These are phyloP conservation scores for Aepyceros melampus DNA, from an alignment of 2,113 vertebrate species.

Conservation along the genomic window DNA sequence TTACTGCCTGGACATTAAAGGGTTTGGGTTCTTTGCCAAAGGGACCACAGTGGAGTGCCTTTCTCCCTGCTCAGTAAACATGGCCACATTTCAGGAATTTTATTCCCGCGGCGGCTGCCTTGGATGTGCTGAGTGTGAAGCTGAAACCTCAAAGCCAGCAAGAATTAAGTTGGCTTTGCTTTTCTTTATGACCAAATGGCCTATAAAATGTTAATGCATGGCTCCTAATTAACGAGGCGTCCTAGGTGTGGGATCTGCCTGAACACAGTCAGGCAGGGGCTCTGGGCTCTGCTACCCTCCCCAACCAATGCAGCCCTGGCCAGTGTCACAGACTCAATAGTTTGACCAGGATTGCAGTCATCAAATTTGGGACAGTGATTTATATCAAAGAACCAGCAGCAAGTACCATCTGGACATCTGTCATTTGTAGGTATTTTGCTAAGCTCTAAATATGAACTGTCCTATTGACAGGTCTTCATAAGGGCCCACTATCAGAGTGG, in stretches of 20 bases:
- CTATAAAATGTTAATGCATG: constrained; percentile 60
- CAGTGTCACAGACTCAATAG: fast-evolving
- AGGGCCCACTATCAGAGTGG: not conserved
- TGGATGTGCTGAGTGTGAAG: constrained; percentile 44
- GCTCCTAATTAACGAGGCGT: constrained; percentile 59
- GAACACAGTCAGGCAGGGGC: not conserved
- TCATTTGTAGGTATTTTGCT: not conserved
- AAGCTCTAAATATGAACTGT: not conserved
- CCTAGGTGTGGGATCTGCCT: not conserved
- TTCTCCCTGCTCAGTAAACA: not conserved
- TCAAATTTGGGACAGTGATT: fast-evolving
- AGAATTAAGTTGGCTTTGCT: constrained; percentile 47
- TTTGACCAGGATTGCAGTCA: not conserved
- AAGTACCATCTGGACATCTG: fast-evolving
- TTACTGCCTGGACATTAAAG: not conserved
- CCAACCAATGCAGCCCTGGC: fast-evolving
- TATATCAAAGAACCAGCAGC: fast-evolving
- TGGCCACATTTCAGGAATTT: not conserved
- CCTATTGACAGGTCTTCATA: not conserved
- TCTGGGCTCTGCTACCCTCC: not conserved
- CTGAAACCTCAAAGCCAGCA: constrained; percentile 51
- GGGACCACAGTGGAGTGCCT: fast-evolving
- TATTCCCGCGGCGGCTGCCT: not conserved
- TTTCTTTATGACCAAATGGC: constrained; percentile 45
- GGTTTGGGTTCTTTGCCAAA: not conserved